phyloP scores from a whole-genome alignment of 2,888 invertebrate genomes.

The Colletes collaris region DNA sequence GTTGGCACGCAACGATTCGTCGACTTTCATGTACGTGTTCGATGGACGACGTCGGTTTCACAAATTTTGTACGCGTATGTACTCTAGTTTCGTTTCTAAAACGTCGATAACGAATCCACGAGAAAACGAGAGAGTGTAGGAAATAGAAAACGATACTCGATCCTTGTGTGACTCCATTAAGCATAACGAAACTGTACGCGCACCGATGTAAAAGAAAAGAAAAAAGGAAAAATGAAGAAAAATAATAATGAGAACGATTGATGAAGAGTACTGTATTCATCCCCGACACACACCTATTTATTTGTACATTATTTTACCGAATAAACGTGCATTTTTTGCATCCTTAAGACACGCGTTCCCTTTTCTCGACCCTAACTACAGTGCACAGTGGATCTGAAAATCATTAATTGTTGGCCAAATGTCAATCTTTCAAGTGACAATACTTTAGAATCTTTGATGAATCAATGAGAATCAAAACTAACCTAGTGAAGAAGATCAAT shows the following conservation, averaged over 20 bases:
- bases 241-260: slow-evolving; percentile 30
- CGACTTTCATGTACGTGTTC: background rate
- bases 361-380: background rate
- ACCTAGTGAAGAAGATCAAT: no score
- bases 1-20: slow-evolving; percentile 1
- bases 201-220: background rate
- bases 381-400: no score
- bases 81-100: slow-evolving; percentile 23
- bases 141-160: slow-evolving; percentile 14
- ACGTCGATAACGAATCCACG: background rate
- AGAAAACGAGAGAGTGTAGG: slow-evolving; percentile 1
- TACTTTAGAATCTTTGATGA: no score
- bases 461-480: no score
- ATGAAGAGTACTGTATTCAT: slow-evolving; percentile 56
- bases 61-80: slow-evolving; percentile 29
- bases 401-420: no score
- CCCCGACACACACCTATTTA: slow-evolving; percentile 60
- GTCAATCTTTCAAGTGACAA: no score
- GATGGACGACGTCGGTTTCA: slow-evolving; percentile 26
- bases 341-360: slow-evolving; percentile 28
- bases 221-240: background rate
- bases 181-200: slow-evolving; percentile 11
- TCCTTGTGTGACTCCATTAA: slow-evolving; percentile 22
- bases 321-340: slow-evolving; percentile 68
- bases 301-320: slow-evolving; percentile 70